phyloP scores from a whole-genome alignment of 2,113 vertebrate species.

The Zosterops pallidus region DNA sequence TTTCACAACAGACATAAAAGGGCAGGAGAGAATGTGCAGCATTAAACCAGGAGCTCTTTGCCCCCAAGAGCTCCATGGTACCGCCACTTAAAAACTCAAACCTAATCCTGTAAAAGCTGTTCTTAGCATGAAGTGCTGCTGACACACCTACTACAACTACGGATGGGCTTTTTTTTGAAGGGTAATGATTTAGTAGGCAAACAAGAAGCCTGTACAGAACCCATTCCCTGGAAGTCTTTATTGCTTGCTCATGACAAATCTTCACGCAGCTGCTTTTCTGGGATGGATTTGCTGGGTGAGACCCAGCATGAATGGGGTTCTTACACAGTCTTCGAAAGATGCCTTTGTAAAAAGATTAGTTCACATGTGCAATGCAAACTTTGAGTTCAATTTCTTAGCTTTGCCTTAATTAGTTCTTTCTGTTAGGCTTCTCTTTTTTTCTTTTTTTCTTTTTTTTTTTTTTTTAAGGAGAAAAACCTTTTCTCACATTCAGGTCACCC shows the following conservation, averaged over 20 bases:
- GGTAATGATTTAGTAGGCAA: neutral
- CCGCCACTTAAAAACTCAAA: neutral
- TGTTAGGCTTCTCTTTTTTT: neutral
- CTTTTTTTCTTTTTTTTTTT: neutral
- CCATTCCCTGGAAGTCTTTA: constrained; percentile 32
- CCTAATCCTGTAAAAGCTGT: constrained; percentile 18
- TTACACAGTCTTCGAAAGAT: constrained; percentile 14
- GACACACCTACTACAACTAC: neutral
- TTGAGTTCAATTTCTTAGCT: constrained; percentile 43
- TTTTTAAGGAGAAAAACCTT: neutral
- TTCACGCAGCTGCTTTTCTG: neutral
- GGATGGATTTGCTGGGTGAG: constrained; percentile 35
- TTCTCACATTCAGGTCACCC: constrained; percentile 25
- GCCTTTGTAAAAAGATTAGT: constrained; percentile 57
- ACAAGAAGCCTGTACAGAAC: constrained; percentile 1
- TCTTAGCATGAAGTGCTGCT: neutral
- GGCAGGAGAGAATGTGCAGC: neutral
- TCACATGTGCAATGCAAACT: constrained; percentile 60
- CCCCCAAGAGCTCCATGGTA: neutral
- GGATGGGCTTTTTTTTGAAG: neutral
- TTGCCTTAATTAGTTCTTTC: constrained; percentile 66
- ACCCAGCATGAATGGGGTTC: neutral
- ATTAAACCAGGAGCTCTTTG: constrained; percentile 13
- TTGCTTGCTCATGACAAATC: constrained; percentile 35
- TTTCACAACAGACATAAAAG: neutral